These are phyloP conservation scores for Acropternis orthonyx DNA, from an alignment of 2,797 vertebrate species.

Conservation along the genomic window DNA sequence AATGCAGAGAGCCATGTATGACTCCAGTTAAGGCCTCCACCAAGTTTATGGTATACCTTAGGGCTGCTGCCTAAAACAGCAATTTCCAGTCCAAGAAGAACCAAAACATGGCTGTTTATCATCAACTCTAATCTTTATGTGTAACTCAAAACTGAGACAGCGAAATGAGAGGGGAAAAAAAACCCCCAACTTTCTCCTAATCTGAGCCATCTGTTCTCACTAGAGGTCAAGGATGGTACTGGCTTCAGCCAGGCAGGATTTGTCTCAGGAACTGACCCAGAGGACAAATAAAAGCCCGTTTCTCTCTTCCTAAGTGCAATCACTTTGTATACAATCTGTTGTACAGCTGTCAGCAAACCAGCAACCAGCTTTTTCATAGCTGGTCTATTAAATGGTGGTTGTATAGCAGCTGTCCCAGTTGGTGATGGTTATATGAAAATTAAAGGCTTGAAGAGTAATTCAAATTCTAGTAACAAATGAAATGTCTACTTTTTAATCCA, in stretches of 20 bases:
- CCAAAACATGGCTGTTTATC: slow-evolving; percentile 34
- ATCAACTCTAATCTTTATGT: background rate
- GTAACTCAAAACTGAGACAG: slow-evolving; percentile 26
- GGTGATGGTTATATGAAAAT: background rate
- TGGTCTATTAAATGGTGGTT: background rate
- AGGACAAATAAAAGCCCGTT: slow-evolving; percentile 31
- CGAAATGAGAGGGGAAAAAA: background rate
- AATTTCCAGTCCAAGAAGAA: slow-evolving; percentile 22
- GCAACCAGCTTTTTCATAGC: slow-evolving; percentile 40
- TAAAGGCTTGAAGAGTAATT: slow-evolving; percentile 2
- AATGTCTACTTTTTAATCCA: slow-evolving; percentile 3
- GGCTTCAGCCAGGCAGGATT: background rate
- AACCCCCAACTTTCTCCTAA: background rate
- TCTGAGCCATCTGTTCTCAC: slow-evolving; percentile 42
- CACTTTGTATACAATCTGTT: slow-evolving; percentile 52
- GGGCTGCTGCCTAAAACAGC: background rate
- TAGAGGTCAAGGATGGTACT: slow-evolving; percentile 23
- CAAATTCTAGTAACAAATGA: slow-evolving; percentile 10
- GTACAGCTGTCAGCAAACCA: slow-evolving; percentile 55
- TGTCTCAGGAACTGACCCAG: slow-evolving; percentile 20
- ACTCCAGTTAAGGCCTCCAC: background rate
- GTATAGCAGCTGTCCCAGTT: slow-evolving; percentile 10
- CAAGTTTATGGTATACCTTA: background rate
- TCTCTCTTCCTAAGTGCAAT: slow-evolving; percentile 3
- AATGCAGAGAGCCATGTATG: background rate